Base-by-base conservation (phyloP, 2,888 invertebrate genomes). In the Ochropacha duplaris region DNA sequence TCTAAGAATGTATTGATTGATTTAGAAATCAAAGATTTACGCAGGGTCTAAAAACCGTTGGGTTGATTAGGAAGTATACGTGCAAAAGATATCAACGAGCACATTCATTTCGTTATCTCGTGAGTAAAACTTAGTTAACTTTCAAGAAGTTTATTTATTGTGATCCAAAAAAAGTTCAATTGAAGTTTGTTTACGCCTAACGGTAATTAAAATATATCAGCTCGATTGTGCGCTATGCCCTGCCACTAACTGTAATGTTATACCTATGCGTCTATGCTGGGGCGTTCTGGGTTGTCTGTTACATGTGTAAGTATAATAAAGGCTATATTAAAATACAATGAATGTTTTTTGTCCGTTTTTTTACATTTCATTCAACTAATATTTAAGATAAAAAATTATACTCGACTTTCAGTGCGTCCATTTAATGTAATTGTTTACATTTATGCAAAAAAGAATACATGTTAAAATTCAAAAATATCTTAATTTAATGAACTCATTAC, bases 221-320 rank as follows among this genome's bases (percentile, higher is more conserved):
- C 63, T 76, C 81, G 79, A 86, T 84, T 80, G 79, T 62, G 67
- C 76, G 81, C 76, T 76, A 88, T 88, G 85, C 88, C 88, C 88
- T 86, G 86, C 75, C 72, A 64, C 79, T 22, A 71, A 70, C 69
- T 69, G 88, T 88, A 88, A 89, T 77, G 78, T 78, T 86, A 88
- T 73, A 87, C 87, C 66, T 68, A 73, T 77, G 79, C 73, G 77
- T 76, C 76, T 74, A 76, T 69, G 66, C 59, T 49, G 58, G 71
- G 64, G 82, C 71, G 31, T 5, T 4, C 9, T 22, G 74, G 69
- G 55, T 49, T 12, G 12, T 31, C 31, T 31, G 12, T n/a, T 31
- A 31, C 31, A 31, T 31, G 31, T 49, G 62, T 62, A 26, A 57
- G 61, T 54, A n/a, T n/a, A n/a, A n/a, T n/a, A n/a, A n/a, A n/a